These are phyloP conservation scores for Coremacera marginata DNA, from an alignment of 2,888 invertebrate species.

Conservation along the genomic window DNA sequence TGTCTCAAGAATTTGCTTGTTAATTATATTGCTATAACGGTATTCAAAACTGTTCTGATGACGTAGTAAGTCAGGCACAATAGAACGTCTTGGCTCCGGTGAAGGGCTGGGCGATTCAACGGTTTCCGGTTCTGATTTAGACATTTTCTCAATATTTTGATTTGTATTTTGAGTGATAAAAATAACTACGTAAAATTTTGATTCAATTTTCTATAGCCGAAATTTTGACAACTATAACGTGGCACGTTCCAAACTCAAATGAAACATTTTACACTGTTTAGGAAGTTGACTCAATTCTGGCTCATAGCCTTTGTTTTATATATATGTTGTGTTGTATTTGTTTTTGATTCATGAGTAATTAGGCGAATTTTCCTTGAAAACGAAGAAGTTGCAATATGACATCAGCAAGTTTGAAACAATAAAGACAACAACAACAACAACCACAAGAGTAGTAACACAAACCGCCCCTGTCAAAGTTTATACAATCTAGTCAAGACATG, in stretches of 20 bases:
- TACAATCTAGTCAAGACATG: conserved; percentile 45
- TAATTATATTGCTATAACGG: conserved; percentile 66
- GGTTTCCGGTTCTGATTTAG: conserved; percentile 47
- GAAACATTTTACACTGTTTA: no score
- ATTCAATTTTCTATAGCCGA: no score
- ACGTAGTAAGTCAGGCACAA: conserved; percentile 49
- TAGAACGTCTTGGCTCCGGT: conserved; percentile 46
- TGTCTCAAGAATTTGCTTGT: conserved; percentile 67
- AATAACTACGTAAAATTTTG: neutral
- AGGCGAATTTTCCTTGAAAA: conserved; percentile 27
- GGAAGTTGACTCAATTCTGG: no score
- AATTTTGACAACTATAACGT: no score
- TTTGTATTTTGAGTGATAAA: neutral
- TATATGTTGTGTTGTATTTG: neutral
- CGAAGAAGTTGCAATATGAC: conserved; percentile 11
- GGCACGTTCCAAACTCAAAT: no score
- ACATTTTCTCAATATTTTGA: conserved; percentile 18
- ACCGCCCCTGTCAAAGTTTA: conserved; percentile 41
- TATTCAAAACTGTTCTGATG: conserved; percentile 67
- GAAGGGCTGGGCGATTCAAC: conserved; percentile 43
- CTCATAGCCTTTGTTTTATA: neutral
- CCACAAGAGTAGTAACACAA: neutral
- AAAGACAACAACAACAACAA: conserved; percentile 10
- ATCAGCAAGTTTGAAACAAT: neutral
- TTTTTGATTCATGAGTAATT: conserved; percentile 7